Conservation (phyloP, 2,797 vertebrate genomes). For the Micropoecilia bifurca region DNA sequence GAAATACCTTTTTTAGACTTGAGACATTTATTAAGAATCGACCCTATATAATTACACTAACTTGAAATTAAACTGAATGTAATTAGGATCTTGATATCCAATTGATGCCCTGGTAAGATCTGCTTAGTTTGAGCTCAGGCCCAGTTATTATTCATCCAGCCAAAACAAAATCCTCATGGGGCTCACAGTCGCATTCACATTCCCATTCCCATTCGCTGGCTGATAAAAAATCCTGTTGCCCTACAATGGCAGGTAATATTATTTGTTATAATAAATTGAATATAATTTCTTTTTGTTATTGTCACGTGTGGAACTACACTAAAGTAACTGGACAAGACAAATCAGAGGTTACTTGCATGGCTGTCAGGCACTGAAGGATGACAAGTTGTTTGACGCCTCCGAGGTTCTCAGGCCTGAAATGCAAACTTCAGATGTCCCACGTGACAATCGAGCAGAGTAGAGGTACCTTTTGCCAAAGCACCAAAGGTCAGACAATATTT, state of each 20-base stretch:
- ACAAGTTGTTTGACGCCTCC: conserved; percentile 76
- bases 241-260: background rate
- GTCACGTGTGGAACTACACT: background rate
- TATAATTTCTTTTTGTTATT: background rate
- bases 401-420: conserved; percentile 74
- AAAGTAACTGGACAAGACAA: background rate
- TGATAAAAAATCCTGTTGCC: background rate
- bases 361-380: conserved; percentile 86
- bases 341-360: background rate
- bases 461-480: conserved; percentile 81
- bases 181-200: background rate
- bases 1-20: too few species aligned
- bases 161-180: background rate
- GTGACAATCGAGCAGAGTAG: conserved; percentile 63
- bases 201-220: background rate
- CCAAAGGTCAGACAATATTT: conserved; percentile 84
- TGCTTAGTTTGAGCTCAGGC: background rate
- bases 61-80: too few species aligned
- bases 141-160: background rate
- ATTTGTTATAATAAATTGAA: background rate
- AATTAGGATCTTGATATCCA: background rate
- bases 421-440: conserved; percentile 76
- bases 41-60: too few species aligned
- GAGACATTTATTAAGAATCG: too few species aligned
- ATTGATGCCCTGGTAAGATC: background rate